phyloP scores from a whole-genome alignment of 2,113 vertebrate species.

The Paratilapia polleni region DNA sequence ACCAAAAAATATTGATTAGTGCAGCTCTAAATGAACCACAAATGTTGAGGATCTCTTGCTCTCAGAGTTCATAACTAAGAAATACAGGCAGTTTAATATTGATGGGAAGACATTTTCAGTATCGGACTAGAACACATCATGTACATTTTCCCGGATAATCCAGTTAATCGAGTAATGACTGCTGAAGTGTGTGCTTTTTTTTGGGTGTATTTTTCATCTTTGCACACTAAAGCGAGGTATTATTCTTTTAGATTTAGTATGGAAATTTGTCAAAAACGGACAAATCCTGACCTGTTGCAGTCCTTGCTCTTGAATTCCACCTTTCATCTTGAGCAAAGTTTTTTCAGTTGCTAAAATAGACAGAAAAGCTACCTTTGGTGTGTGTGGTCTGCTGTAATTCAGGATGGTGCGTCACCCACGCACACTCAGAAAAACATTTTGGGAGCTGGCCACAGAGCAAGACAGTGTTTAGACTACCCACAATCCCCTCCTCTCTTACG shows the following conservation, averaged over 20 bases:
- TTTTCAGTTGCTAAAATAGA: constrained; percentile 46
- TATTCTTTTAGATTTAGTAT: not conserved
- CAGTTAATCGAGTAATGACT: not conserved
- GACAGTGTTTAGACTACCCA: constrained; percentile 72
- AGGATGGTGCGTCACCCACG: constrained; percentile 34
- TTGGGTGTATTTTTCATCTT: not conserved
- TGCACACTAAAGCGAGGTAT: not conserved
- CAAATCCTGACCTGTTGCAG: not conserved
- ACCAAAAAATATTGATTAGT: not conserved
- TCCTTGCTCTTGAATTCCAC: constrained; percentile 40
- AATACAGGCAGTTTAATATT: no score
- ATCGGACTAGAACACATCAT: not conserved
- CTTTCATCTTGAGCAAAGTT: constrained; percentile 31
- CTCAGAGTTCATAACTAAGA: no score
- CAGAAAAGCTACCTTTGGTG: constrained; percentile 55
- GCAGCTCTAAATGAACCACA: no score
- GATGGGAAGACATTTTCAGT: not conserved
- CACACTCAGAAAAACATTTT: constrained; percentile 58
- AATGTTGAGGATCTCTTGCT: no score
- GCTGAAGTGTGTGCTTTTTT: not conserved
- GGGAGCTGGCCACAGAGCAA: constrained; percentile 68
- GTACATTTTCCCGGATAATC: not conserved
- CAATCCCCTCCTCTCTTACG: constrained; percentile 54
- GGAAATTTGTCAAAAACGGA: not conserved
- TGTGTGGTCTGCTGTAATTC: constrained; percentile 67